These are phyloP conservation scores for Chrysomela aeneicollis DNA, from an alignment of 2,888 invertebrate species.

Conservation along the genomic window DNA sequence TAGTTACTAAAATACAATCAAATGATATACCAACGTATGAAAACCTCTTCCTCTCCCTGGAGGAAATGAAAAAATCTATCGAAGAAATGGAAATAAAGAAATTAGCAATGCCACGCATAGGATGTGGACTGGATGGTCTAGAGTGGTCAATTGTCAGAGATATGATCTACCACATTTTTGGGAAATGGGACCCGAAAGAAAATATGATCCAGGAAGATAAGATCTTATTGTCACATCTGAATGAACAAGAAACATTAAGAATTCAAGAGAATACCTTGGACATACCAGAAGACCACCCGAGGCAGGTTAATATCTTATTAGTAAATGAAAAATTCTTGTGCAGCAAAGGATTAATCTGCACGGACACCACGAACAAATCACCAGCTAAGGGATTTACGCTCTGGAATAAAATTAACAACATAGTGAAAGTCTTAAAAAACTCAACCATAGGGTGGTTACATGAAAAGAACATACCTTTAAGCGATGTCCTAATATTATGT, in stretches of 20 bases:
- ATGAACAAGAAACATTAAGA: neutral
- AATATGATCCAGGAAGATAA: neutral
- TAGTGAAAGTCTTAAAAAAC: neutral
- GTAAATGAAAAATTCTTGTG: too few relatives aligned
- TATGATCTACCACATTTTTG: slow-evolving; percentile 1
- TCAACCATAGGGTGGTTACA: neutral
- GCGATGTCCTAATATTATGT: neutral
- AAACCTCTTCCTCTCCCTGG: neutral
- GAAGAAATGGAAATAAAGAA: neutral
- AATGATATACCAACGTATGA: neutral
- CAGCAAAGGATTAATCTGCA: too few relatives aligned
- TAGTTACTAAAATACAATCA: neutral
- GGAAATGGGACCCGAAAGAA: neutral
- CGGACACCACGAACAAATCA: too few relatives aligned
- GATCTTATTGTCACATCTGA: neutral
- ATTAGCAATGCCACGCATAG: neutral
- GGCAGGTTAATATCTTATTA: too few relatives aligned
- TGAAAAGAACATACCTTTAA: neutral
- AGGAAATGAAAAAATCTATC: neutral
- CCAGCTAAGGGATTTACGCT: too few relatives aligned
- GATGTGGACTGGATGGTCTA: slow-evolving; percentile 4
- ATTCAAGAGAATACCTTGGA: neutral
- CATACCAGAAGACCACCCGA: too few relatives aligned
- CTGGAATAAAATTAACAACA: neutral
- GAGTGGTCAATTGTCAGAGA: neutral